Evolutionary conservation across 2,113 vertebrate genomes (phyloP).

Genomic region (Haemorhous mexicanus): DNA sequence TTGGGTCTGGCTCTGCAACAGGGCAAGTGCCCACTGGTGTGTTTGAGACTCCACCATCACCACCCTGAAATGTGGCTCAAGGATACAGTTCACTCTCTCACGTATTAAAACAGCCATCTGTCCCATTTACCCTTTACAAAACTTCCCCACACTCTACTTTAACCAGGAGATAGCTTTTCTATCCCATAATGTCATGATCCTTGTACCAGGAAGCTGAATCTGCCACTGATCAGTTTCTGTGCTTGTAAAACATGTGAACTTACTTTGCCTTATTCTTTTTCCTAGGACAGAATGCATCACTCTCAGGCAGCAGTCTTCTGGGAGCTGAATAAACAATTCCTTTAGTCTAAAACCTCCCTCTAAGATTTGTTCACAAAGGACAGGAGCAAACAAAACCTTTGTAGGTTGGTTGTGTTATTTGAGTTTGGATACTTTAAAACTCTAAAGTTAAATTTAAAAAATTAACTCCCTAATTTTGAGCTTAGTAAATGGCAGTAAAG

Average conservation of each 20-base stretch:
- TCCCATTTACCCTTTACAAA: not conserved
- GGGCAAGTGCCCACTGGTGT: too few species aligned
- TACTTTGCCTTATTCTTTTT: not conserved
- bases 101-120: not conserved
- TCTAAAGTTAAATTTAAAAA: not conserved
- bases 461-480: not conserved
- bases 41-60: not conserved
- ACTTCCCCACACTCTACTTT: not conserved
- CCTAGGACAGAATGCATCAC: not conserved
- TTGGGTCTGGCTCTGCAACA: not conserved
- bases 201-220: not conserved
- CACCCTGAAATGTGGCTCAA: not conserved
- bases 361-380: not conserved
- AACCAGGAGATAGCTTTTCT: not conserved
- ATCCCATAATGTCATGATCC: not conserved
- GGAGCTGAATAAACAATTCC: not conserved
- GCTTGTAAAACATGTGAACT: not conserved
- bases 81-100: not conserved
- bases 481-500: not conserved
- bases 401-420: not conserved
- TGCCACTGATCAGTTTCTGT: not conserved
- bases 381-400: not conserved
- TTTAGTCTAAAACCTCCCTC: not conserved
- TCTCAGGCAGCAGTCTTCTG: not conserved
- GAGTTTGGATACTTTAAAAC: not conserved